Conservation (phyloP, 92 coral and sea anemone species). For the Porites lobata region DNA sequence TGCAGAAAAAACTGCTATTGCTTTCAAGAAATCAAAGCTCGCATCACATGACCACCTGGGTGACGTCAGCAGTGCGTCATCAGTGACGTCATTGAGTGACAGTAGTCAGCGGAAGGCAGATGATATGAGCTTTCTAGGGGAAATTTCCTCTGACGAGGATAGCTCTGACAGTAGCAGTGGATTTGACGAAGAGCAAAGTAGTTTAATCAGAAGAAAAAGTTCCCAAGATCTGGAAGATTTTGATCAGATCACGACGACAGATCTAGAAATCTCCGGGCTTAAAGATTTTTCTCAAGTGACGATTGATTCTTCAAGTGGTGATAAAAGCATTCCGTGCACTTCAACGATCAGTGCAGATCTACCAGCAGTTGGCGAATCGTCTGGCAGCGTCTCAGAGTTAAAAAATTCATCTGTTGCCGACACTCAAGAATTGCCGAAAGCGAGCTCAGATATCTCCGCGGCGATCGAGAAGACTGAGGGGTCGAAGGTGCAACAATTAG, state of each 20-base stretch:
- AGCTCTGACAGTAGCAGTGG: slow-evolving; percentile 22
- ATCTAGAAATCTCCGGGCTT: not conserved
- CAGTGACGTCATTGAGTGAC: slow-evolving; percentile 4
- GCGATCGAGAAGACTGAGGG: not conserved
- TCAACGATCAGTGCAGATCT: not conserved
- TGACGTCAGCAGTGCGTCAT: slow-evolving; percentile 9
- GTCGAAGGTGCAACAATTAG: not conserved
- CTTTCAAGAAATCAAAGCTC: slow-evolving; percentile 38
- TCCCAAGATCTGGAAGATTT: not conserved
- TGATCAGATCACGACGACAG: not conserved
- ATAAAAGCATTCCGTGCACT: not conserved
- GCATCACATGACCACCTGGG: not conserved
- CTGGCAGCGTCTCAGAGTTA: not conserved
- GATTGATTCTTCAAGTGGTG: not conserved
- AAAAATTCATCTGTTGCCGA: not conserved
- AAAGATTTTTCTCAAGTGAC: not conserved
- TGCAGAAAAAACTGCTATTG: slow-evolving; percentile 51
- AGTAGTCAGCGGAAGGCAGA: slow-evolving; percentile 25
- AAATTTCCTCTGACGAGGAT: slow-evolving; percentile 43
- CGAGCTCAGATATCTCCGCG: not conserved
- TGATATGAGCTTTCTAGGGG: slow-evolving; percentile 45
- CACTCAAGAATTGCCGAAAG: not conserved
- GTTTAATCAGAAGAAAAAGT: not conserved
- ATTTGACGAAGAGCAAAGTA: slow-evolving; percentile 7
- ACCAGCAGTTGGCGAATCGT: not conserved